Base-by-base conservation (phyloP, 2,797 vertebrate species). In the Ctenosaura bakeri region DNA sequence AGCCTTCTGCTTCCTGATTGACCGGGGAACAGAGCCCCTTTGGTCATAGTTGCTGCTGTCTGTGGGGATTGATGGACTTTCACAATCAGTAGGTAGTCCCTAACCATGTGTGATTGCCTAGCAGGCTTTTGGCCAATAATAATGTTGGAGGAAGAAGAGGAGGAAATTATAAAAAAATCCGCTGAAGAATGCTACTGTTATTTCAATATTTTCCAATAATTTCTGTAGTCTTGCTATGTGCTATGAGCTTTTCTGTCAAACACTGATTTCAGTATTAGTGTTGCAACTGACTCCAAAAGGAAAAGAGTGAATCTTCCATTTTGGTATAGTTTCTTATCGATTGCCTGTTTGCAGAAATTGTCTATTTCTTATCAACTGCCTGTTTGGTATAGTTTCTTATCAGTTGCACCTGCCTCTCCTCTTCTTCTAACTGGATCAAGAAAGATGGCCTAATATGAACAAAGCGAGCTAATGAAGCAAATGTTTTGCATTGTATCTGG, bases 201-300 rank as follows among this genome's bases (percentile, higher is more conserved):
- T 86, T 86, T 81, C 81, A 90, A 86, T 80, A 29, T 42, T 5
- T 54, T 74, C 29, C 66, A 62, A n/a, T 62, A 59, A 86, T 85
- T 85, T 80, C 77, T 62, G 14, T 80, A 77, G 10, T 80, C 29
- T 35, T 56, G 54, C 18, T 86, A 32, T 64, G 26, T 35, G 22
- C 13, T n/a, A 38, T 74, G 69, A 24, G 73, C 78, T 38, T 77
- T 89, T 46, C 73, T 26, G 35, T 64, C 46, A 86, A 62, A 35
- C 4, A 59, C 14, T 86, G 76, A 38, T 90, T 29, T 62, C 66
- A 90, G 80, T 73, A 69, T 90, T 46, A 80, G 56, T 42, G 42
- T 42, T 42, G 42, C 54, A 29, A 82, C 54, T 74, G 42, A 4
- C 22, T 80, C 50, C 29, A 73, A 86, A 81, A 79, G 77, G 32